Conservation (phyloP, 2,888 invertebrate species). For the Lepidonotus clava region DNA sequence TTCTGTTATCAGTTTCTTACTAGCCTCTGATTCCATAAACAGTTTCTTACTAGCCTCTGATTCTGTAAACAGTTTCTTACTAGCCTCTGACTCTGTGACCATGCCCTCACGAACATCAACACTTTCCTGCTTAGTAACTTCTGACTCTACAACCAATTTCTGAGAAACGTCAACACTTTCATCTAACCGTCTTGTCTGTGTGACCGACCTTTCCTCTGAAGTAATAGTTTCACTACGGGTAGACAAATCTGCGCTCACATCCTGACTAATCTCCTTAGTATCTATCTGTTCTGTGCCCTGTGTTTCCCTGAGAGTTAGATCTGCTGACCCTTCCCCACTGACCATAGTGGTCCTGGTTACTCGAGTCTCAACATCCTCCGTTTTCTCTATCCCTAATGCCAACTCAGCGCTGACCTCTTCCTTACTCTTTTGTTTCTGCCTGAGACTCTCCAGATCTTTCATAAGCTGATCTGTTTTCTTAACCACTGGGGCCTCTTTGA, state of each 20-base stretch:
- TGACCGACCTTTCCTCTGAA: too few relatives aligned
- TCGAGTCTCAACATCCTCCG: not conserved
- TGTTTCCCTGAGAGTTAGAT: not conserved
- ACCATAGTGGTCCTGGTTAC: not conserved
- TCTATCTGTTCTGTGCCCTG: too few relatives aligned
- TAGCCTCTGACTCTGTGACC: not conserved
- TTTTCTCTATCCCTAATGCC: not conserved
- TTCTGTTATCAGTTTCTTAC: not conserved
- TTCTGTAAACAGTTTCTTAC: not conserved
- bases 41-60: not conserved
- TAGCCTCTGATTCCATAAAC: conserved; percentile 1
- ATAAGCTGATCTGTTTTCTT: not conserved
- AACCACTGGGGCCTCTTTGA: not conserved
- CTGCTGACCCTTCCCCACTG: not conserved
- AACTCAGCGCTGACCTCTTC: not conserved
- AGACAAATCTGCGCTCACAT: not conserved
- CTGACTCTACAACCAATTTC: not conserved
- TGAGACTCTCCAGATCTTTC: conserved; percentile 6
- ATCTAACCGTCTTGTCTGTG: not conserved
- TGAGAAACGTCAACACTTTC: not conserved
- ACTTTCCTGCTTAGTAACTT: not conserved
- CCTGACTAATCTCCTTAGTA: not conserved
- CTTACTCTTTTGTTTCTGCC: not conserved
- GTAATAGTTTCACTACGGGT: too few relatives aligned
- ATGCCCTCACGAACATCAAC: not conserved